Conservation (phyloP, 2,113 vertebrate species). For the Stigmatopora nigra region DNA sequence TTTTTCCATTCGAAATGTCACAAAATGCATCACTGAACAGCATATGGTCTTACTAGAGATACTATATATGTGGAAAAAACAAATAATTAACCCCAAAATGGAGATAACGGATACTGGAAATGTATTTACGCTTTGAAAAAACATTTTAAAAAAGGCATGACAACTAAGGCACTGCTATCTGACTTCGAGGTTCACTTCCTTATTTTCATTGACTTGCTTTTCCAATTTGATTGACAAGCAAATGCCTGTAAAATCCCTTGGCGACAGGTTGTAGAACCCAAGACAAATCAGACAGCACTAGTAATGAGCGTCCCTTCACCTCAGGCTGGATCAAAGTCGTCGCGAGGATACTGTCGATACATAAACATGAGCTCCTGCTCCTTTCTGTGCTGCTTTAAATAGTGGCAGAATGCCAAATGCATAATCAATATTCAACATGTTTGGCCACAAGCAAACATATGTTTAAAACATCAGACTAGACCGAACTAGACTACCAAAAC, state of each 20-base stretch:
- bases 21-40: neutral
- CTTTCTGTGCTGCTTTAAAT: slow-evolving; percentile 39
- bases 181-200: neutral
- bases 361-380: slow-evolving; percentile 55
- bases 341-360: slow-evolving; percentile 37
- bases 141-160: no score
- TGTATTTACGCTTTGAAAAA: no score
- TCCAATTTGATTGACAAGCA: slow-evolving; percentile 8
- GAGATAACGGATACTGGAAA: no score
- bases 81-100: no score
- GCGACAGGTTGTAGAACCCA: neutral
- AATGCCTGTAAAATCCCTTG: neutral
- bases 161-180: neutral
- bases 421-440: slow-evolving; percentile 33
- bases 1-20: neutral
- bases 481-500: neutral
- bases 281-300: slow-evolving; percentile 18
- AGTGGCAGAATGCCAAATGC: slow-evolving; percentile 27
- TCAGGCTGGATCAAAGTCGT: slow-evolving; percentile 33
- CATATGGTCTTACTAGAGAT: no score
- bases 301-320: slow-evolving; percentile 37
- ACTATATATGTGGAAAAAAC: no score
- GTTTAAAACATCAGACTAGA: neutral
- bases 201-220: neutral
- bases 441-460: slow-evolving; percentile 14